Conservation (phyloP, 2,888 invertebrate species). For the Petrolisthes manimaculis region DNA sequence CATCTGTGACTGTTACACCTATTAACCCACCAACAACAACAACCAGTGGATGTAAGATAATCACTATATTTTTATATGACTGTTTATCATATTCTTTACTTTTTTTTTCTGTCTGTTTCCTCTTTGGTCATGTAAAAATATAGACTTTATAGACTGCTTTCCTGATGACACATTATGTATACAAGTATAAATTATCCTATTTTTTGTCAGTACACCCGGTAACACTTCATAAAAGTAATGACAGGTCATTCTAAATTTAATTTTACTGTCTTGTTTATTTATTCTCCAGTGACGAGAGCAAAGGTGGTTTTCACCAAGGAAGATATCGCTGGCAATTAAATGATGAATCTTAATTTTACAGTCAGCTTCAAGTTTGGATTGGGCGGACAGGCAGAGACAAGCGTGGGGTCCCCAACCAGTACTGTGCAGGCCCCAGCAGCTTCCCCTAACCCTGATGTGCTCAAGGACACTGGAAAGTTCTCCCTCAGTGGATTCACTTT, state of each 20-base stretch:
- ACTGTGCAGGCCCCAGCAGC: not conserved
- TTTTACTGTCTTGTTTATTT: not conserved
- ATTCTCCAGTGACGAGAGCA: not conserved
- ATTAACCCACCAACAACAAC: not conserved
- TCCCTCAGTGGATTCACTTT: slow-evolving; percentile 65
- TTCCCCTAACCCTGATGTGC: not conserved
- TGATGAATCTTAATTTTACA: slow-evolving; percentile 16
- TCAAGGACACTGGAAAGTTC: slow-evolving; percentile 30
- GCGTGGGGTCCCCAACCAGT: not conserved
- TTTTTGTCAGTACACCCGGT: no score
- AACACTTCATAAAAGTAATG: no score
- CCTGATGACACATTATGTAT: no score
- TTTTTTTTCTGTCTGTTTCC: no score
- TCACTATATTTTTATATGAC: no score
- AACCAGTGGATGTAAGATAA: not conserved
- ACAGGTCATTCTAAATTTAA: no score
- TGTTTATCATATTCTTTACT: no score
- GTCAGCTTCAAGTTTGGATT: slow-evolving; percentile 46
- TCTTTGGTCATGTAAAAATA: no score
- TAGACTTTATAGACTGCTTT: no score
- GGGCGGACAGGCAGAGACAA: not conserved
- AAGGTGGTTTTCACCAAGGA: no score
- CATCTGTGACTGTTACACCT: not conserved
- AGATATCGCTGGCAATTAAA: not conserved
- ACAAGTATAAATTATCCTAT: no score